phyloP scores from a whole-genome alignment of 2,113 vertebrate species.

The Tringa solitaria region DNA sequence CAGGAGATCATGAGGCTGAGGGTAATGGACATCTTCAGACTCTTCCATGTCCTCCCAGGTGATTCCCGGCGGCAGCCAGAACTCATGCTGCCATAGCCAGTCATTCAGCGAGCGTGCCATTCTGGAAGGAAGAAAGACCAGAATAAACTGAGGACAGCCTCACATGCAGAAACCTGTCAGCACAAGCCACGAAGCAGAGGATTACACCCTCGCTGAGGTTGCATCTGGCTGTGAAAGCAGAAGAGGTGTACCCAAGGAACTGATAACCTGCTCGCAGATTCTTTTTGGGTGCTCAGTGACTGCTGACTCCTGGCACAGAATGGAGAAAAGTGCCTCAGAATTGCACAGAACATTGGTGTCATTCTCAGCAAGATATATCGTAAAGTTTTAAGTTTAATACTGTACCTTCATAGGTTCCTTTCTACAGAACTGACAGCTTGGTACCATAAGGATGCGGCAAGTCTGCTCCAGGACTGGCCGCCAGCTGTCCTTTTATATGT shows the following conservation, averaged over 20 bases:
- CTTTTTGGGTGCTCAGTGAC: not conserved
- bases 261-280: not conserved
- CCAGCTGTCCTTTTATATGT: not conserved
- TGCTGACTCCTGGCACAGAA: not conserved
- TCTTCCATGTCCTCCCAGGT: constrained; percentile 83
- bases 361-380: not conserved
- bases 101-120: constrained; percentile 81
- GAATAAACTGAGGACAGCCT: not conserved
- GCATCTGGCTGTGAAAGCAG: not conserved
- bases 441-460: fast-evolving
- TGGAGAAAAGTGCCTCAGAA: not conserved
- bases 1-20: constrained; percentile 80
- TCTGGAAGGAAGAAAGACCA: constrained; percentile 39
- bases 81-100: constrained; percentile 85
- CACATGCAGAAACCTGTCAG: not conserved
- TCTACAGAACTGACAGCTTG: not conserved
- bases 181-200: not conserved
- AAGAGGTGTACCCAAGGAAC: not conserved
- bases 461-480: not conserved
- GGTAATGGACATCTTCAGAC: constrained; percentile 68
- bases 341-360: not conserved
- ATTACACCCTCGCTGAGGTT: not conserved
- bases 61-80: constrained; percentile 86
- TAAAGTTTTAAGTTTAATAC: not conserved
- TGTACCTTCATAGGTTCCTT: not conserved